phyloP scores from a whole-genome alignment of 1,140 invertebrate genomes.

The Drosophila kohkoa region DNA sequence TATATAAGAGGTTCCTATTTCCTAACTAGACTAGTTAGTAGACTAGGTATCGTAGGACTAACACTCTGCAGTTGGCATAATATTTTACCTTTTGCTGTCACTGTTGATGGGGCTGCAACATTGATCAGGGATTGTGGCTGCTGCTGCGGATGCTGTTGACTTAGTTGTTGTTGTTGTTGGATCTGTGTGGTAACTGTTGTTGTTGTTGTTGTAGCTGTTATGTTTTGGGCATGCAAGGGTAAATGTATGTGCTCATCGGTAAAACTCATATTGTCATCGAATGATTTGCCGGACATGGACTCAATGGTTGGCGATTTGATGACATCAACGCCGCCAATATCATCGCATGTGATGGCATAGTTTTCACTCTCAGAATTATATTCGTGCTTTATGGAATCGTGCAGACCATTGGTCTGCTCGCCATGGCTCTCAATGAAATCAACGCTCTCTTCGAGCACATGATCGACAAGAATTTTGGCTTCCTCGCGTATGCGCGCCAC shows the following conservation, averaged over 20 bases:
- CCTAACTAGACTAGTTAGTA: slow-evolving; percentile 13
- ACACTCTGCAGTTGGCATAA: slow-evolving; percentile 49
- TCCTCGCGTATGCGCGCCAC: slow-evolving; percentile 74
- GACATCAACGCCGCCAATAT: slow-evolving; percentile 81
- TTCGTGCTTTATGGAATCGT: slow-evolving; percentile 66
- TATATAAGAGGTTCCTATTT: slow-evolving; percentile 18
- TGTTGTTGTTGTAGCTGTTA: slow-evolving; percentile 38
- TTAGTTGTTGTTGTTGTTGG: slow-evolving; percentile 50
- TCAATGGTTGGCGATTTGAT: slow-evolving; percentile 84
- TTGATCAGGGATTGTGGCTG: slow-evolving; percentile 43
- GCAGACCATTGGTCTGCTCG: slow-evolving; percentile 62
- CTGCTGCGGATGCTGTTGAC: slow-evolving; percentile 50
- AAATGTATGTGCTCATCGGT: slow-evolving; percentile 77
- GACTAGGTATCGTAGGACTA: slow-evolving; percentile 38
- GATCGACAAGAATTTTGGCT: slow-evolving; percentile 82
- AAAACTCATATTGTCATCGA: slow-evolving; percentile 84
- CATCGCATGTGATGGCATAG: slow-evolving; percentile 84
- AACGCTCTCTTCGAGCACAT: slow-evolving; percentile 82
- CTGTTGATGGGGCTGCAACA: slow-evolving; percentile 46
- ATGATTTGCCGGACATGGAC: slow-evolving; percentile 84
- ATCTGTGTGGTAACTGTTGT: slow-evolving; percentile 57
- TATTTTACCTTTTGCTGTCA: slow-evolving; percentile 64
- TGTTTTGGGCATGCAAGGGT: slow-evolving; percentile 70
- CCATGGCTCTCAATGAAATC: slow-evolving; percentile 76
- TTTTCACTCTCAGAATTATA: slow-evolving; percentile 84